Evolutionary conservation across 2,113 vertebrate genomes (phyloP).

Genomic region (Caloenas nicobarica): DNA sequence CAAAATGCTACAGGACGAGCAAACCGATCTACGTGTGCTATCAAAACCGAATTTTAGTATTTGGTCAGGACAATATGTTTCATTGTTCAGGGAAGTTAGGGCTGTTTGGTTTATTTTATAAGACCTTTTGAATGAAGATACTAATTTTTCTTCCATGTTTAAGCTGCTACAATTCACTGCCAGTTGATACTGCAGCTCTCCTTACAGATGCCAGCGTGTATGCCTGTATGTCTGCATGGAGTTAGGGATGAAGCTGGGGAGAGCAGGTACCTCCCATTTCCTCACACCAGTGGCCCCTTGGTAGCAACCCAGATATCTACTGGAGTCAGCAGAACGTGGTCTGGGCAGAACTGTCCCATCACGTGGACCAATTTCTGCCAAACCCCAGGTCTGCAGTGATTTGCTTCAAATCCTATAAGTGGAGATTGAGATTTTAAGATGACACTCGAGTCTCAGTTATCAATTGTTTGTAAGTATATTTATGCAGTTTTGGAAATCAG

Average conservation of each 20-base stretch:
- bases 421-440: neutral
- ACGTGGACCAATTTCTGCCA: neutral
- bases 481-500: neutral
- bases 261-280: neutral
- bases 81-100: neutral
- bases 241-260: neutral
- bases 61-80: neutral
- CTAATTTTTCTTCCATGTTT: neutral
- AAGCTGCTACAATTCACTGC: neutral
- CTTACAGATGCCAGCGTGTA: neutral
- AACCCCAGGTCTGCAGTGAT: neutral
- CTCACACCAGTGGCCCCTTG: neutral
- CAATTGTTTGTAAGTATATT: neutral
- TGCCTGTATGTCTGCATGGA: neutral
- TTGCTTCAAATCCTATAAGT: neutral
- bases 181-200: neutral
- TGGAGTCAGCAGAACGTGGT: neutral
- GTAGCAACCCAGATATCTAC: neutral
- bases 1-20: neutral
- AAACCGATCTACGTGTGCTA: slow-evolving; percentile 23
- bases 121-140: neutral
- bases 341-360: neutral
- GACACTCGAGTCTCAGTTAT: neutral
- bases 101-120: neutral
- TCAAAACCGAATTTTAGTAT: neutral